Conservation (phyloP, 2,888 invertebrate species). For the Xanthorhoe designata region DNA sequence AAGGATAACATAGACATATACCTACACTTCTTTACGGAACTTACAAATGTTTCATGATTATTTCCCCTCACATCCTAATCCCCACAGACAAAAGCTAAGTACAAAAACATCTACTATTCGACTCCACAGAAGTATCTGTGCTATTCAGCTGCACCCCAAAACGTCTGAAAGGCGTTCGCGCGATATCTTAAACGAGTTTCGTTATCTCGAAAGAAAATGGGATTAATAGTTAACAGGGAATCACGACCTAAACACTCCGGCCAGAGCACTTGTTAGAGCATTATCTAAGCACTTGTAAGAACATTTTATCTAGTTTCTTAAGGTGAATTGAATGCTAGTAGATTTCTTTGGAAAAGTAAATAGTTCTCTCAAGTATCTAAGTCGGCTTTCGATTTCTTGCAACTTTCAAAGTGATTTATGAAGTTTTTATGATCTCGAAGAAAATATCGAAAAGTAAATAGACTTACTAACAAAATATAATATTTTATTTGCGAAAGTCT, state of each 20-base stretch:
- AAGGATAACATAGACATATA: neutral
- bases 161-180: slow-evolving; percentile 77
- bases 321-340: slow-evolving; percentile 44
- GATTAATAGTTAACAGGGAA: slow-evolving; percentile 82
- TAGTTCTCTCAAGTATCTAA: slow-evolving; percentile 8
- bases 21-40: neutral
- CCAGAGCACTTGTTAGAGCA: slow-evolving; percentile 48
- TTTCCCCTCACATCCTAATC: slow-evolving; percentile 2
- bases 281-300: slow-evolving; percentile 47
- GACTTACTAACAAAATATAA: neutral
- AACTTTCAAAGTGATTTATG: neutral
- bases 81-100: neutral
- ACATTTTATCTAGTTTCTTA: slow-evolving; percentile 46
- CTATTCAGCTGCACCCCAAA: slow-evolving; percentile 73
- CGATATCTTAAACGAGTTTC: slow-evolving; percentile 85
- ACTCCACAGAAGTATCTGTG: slow-evolving; percentile 38
- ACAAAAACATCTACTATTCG: slow-evolving; percentile 24
- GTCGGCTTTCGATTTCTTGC: slow-evolving; percentile 8
- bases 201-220: slow-evolving; percentile 84
- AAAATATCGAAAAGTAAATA: neutral
- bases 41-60: neutral
- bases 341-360: slow-evolving; percentile 6
- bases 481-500: neutral
- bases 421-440: neutral
- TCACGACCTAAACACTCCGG: slow-evolving; percentile 65